Base-by-base conservation (phyloP, 2,888 invertebrate genomes). In the Andrena chrysosceles region DNA sequence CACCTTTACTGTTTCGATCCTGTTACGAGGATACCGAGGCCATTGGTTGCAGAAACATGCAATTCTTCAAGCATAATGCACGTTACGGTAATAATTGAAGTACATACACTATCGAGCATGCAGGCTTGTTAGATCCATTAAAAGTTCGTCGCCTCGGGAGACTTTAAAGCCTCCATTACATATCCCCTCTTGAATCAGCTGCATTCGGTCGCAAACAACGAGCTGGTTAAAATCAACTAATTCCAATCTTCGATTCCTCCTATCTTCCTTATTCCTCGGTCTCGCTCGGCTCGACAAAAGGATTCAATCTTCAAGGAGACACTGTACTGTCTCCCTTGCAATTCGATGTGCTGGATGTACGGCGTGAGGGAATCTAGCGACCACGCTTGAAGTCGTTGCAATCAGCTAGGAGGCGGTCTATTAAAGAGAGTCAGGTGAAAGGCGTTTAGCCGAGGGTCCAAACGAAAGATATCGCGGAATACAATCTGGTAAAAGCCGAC, bases 401-500 rank as follows among this genome's bases (percentile, higher is more conserved):
- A 63, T 68, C 76, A 29, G 62, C 56, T 10, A 68, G 81, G 76
- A 74, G 54, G 66, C 5, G 75, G 60, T 70, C 33, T 80, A 80
- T 71, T 84, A 80, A 72, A 83, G 69, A 71, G 69, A 85, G 78
- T 48, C 66, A 71, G 78, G 77, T 81, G 73, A 73, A 81, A 63
- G 69, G 64, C 67, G 73, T 75, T 73, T 77, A 62, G 62, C 60
- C 62, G 66, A 75, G 60, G 82, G 77, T 60, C 66, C 66, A 71
- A 76, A 52, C 70, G 76, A 49, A 63, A 86, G 88, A 86, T 85
- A 85, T 86, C 88, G 85, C 86, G 79, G 88, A 91, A 89, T 89
- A 92, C 93, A 93, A 93, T 93, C 93, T 91, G 90, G 93, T 92
- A 92, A 92, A 92, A 91, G 91, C 91, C 87, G 87, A 81, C 86